phyloP scores from a whole-genome alignment of 2,888 invertebrate species.

The Boloria selene region DNA sequence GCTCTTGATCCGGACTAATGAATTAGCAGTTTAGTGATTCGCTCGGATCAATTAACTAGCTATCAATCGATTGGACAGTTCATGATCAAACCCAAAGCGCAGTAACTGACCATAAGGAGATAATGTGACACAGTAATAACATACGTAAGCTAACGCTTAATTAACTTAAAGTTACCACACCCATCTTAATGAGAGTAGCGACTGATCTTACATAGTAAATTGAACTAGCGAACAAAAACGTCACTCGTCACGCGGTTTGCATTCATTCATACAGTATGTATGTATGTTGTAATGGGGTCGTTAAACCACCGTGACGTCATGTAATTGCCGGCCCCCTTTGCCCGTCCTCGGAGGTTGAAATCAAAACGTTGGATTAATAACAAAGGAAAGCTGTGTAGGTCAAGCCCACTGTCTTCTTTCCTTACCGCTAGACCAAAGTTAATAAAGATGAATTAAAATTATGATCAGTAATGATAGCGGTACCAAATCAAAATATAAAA shows the following conservation, averaged over 20 bases:
- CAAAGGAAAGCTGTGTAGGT: conserved; percentile 79
- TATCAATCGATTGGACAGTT: background rate
- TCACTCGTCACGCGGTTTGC: conserved; percentile 76
- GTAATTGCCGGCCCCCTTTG: conserved; percentile 80
- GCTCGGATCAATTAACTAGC: background rate
- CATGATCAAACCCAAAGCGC: background rate
- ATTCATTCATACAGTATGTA: conserved; percentile 81
- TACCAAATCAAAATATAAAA: too few relatives aligned
- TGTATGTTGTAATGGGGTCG: conserved; percentile 81
- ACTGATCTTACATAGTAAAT: conserved; percentile 55
- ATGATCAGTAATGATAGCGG: background rate
- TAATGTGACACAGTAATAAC: background rate
- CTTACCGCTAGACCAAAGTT: conserved; percentile 27
- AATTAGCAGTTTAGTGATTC: conserved; percentile 25
- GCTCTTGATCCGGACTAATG: conserved; percentile 26
- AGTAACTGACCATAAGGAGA: background rate
- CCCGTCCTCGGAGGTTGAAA: conserved; percentile 71
- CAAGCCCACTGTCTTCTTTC: conserved; percentile 71
- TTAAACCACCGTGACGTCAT: conserved; percentile 80
- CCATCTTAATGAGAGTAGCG: conserved; percentile 32
- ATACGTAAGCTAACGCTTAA: background rate
- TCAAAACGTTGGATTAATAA: conserved; percentile 80
- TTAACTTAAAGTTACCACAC: background rate
- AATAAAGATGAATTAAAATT: conserved; percentile 8
- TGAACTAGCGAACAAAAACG: conserved; percentile 66